Conservation (phyloP, 2,888 invertebrate genomes). For the Drosophila koepferae region DNA sequence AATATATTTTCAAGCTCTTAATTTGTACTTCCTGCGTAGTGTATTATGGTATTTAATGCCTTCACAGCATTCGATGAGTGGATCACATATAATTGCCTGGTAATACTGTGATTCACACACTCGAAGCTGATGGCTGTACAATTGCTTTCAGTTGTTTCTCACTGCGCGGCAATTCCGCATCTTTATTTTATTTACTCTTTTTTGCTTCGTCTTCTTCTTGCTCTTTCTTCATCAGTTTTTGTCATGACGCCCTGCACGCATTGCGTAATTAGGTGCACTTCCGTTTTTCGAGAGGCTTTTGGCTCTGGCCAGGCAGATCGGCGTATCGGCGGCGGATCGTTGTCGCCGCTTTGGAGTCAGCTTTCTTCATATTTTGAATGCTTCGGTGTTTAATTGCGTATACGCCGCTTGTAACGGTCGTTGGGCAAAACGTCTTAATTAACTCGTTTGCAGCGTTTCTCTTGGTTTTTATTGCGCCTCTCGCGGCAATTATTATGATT, state of each 20-base stretch:
- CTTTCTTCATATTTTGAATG: slow-evolving; percentile 76
- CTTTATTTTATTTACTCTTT: background rate
- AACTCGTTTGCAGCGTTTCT: slow-evolving; percentile 65
- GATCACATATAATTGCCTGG: background rate
- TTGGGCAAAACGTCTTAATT: slow-evolving; percentile 77
- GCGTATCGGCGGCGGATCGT: slow-evolving; percentile 34
- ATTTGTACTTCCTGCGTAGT: background rate
- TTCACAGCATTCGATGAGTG: background rate
- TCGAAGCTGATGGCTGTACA: background rate
- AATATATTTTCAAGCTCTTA: background rate
- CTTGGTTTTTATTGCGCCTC: slow-evolving; percentile 68
- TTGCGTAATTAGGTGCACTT: slow-evolving; percentile 71
- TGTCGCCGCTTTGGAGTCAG: slow-evolving; percentile 68
- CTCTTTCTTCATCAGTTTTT: slow-evolving; percentile 6
- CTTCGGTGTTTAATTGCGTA: slow-evolving; percentile 70
- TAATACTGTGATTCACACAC: slow-evolving; percentile 24
- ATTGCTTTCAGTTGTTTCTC: background rate
- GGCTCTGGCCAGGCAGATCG: slow-evolving; percentile 15
- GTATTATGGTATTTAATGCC: background rate
- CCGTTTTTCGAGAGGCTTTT: slow-evolving; percentile 49
- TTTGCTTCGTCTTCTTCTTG: background rate
- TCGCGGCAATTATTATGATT: slow-evolving; percentile 75
- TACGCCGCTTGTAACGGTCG: slow-evolving; percentile 76
- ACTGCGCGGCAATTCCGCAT: slow-evolving; percentile 16
- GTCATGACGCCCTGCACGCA: slow-evolving; percentile 53